phyloP scores from a whole-genome alignment of 2,888 invertebrate genomes.

The Anticlea derivata region DNA sequence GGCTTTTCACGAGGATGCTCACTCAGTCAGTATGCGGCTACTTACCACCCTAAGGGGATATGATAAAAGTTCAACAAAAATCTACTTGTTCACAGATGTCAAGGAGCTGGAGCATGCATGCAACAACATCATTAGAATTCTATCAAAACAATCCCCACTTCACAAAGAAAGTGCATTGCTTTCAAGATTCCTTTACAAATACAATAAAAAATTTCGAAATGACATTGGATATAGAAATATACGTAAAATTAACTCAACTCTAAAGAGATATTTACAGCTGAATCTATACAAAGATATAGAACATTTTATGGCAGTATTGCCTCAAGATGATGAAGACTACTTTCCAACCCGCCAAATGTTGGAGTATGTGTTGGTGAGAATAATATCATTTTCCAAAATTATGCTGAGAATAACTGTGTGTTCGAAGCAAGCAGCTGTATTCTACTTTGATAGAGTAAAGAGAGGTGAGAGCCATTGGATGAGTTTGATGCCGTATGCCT shows the following conservation, averaged over 20 bases:
- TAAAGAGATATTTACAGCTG: constrained; percentile 76
- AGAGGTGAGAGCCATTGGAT: constrained; percentile 83
- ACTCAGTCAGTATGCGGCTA: too few species aligned
- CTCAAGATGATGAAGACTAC: constrained; percentile 56
- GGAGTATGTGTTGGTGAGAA: constrained; percentile 79
- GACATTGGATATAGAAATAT: constrained; percentile 83
- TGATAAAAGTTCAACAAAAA: neutral
- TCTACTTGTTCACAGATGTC: constrained; percentile 55
- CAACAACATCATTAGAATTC: constrained; percentile 53
- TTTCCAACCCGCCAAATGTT: constrained; percentile 85
- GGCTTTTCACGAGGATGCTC: too few species aligned
- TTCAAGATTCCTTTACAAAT: constrained; percentile 83
- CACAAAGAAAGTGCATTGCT: constrained; percentile 81
- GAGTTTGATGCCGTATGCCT: constrained; percentile 80
- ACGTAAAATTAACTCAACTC: constrained; percentile 78
- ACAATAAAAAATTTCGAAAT: constrained; percentile 83
- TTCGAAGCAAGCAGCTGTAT: constrained; percentile 74
- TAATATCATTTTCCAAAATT: constrained; percentile 82
- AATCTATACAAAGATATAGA: constrained; percentile 73
- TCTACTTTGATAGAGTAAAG: constrained; percentile 77
- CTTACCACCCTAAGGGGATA: too few species aligned
- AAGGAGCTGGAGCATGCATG: constrained; percentile 50
- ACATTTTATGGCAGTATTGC: constrained; percentile 57
- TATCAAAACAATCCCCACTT: constrained; percentile 74
- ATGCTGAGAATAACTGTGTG: constrained; percentile 77